Evolutionary conservation across 2,113 vertebrate species (phyloP), one percentile per base, ranked within the genome.

Genomic region (Hepsetus odoe): DNA sequence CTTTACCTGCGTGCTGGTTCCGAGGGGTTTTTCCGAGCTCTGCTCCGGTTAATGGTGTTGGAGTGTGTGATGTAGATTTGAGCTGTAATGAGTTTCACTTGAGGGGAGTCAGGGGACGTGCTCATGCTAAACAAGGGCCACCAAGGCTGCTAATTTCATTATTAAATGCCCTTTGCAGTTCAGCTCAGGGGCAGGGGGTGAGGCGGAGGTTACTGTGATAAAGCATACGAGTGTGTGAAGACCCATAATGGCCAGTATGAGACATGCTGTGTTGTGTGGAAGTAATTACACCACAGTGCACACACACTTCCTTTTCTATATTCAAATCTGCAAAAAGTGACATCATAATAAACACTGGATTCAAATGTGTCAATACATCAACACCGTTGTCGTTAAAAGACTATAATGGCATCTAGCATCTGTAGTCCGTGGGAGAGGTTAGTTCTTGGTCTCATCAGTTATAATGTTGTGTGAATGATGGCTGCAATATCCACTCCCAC

Each of bases 161-260:
- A 88, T 88, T 92, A 89, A 91, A 91, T 90, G 88, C 87, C 89
- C 87, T 86, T 84, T 90, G 79, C 85, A 87, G 90, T 88, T 92
- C 90, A 90, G 80, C 76, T 56, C 80, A 68, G 89, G 88, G 86
- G 82, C 84, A 83, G 33, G 62, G 72, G 79, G 84, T 82, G 74
- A 85, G 83, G 86, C 83, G 84, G 84, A 90, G 87, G 86, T 90
- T 87, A 64, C 79, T 76, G 66, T 51, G 62, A 51, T 75, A 38
- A 72, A 72, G 79, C 59, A 30, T 65, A 49, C 7, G 22, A 46
- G n/a, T 22, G 51, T 13, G 51, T 22, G n/a, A 55, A 22, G 51
- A 24, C 5, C 51, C 22, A 22, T 55, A 55, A 55, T 55, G n/a
- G 3, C 51, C n/a, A 46, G 28, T 68, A 46, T 68, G 14, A 28